Base-by-base conservation (phyloP, 1,140 invertebrate genomes). In the Macrobrachium rosenbergii region DNA sequence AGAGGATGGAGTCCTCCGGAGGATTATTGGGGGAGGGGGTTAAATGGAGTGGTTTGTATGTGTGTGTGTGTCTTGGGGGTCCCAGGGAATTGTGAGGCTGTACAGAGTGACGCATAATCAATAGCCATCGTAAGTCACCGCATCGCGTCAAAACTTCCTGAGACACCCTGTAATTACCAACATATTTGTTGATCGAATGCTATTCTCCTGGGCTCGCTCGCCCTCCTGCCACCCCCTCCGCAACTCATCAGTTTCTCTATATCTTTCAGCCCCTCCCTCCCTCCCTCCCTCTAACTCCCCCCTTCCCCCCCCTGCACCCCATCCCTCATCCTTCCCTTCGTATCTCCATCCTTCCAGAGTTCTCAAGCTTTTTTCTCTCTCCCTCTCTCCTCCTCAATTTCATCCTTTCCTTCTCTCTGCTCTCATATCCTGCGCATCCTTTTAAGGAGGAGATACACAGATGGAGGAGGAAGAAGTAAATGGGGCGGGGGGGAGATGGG, bases 41-140 rank as follows among this genome's bases (percentile, higher is more conserved):
- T 8, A 12, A 12, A 52, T 52, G 12, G 52, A 12, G 7, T 10
- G 12, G 83, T 85, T 2, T 10, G 12, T 12, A 8, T 52, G 52
- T 10, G 52, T 52, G 52, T 8, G 7, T 52, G 52, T 52, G 75
- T 85, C 67, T 63, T 85, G 72, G 63, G 83, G 78, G 83, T 85
- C 75, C 69, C 77, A 73, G 83, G 75, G 59, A 63, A 75, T 78
- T 78, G 77, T 85, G 83, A 78, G 83, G 83, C 76, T 23, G 83
- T 62, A 69, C 83, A 43, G 83, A 76, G 83, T 85, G 83, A 85
- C 83, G 83, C 83, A 85, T 85, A 85, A 85, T 85, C 83, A 85
- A 85, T 85, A 85, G 83, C 69, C 58, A 76, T 69, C 83, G 83
- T 85, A 85, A 85, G 83, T 85, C 83, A 69, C 83, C 75, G 45